These are phyloP conservation scores for Microdon myrmicae DNA, from an alignment of 2,888 invertebrate genomes.

Conservation along the genomic window DNA sequence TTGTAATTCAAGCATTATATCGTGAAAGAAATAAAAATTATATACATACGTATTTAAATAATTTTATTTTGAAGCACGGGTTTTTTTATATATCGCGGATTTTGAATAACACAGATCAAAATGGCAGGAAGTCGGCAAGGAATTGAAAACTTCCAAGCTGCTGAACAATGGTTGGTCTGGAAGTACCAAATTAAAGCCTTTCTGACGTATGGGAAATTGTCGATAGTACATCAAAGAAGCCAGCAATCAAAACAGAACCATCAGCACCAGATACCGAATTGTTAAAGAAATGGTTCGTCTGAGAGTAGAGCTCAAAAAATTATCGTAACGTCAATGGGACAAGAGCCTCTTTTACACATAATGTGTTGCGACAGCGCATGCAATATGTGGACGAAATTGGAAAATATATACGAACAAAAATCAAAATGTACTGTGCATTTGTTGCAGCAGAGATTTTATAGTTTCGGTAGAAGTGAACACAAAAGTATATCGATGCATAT, in stretches of 20 bases:
- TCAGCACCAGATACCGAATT: conserved; percentile 2
- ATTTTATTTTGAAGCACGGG: too few species aligned
- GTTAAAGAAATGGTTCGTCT: conserved; percentile 7
- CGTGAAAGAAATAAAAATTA: too few species aligned
- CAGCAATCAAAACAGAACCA: conserved; percentile 12
- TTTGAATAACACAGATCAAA: too few species aligned
- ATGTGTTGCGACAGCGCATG: conserved; percentile 44
- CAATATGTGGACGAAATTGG: conserved; percentile 44
- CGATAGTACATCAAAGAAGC: neutral
- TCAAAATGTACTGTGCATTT: conserved; percentile 58
- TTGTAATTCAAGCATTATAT: too few species aligned
- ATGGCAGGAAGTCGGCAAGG: too few species aligned
- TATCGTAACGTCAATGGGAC: conserved; percentile 40
- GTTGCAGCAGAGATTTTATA: conserved; percentile 56
- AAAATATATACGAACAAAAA: conserved; percentile 59
- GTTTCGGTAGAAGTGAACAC: conserved; percentile 35
- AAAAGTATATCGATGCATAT: conserved; percentile 38
- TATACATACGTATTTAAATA: too few species aligned
- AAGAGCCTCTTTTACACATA: conserved; percentile 46
- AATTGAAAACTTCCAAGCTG: too few species aligned
- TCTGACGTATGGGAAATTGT: conserved; percentile 9
- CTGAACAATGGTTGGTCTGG: too few species aligned
- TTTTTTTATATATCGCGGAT: too few species aligned
- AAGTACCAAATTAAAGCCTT: too few species aligned
- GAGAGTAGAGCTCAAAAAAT: conserved; percentile 33